phyloP scores from a whole-genome alignment of 2,888 invertebrate species.

The Sinelater perroti region DNA sequence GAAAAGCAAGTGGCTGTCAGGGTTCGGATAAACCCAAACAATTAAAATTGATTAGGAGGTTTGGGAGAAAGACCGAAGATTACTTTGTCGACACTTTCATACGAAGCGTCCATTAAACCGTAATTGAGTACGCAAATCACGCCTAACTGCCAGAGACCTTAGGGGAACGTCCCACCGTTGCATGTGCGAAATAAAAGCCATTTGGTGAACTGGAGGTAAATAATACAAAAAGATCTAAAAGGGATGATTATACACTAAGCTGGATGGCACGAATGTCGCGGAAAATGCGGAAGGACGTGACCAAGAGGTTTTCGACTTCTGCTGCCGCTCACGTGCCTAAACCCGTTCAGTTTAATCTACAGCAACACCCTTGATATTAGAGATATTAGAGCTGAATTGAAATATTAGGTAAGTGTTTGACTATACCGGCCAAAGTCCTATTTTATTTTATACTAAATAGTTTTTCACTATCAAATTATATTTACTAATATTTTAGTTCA shows the following conservation, averaged over 20 bases:
- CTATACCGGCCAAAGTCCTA: slow-evolving; percentile 23
- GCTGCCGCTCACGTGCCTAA: slow-evolving; percentile 24
- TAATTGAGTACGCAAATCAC: slow-evolving; percentile 21
- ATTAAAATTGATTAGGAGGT: slow-evolving; percentile 17
- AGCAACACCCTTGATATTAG: slow-evolving; percentile 33
- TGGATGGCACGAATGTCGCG: slow-evolving; percentile 32
- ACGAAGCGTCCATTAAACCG: slow-evolving; percentile 15
- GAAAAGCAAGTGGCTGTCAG: slow-evolving; percentile 7
- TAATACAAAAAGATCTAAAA: slow-evolving; percentile 29
- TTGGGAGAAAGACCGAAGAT: slow-evolving; percentile 18
- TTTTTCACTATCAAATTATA: too few species aligned
- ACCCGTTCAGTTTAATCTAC: slow-evolving; percentile 34
- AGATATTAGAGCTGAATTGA: slow-evolving; percentile 33
- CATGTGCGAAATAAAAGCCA: slow-evolving; percentile 21
- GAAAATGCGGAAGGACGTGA: slow-evolving; percentile 34
- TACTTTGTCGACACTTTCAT: slow-evolving; percentile 20
- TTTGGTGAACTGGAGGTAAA: slow-evolving; percentile 21
- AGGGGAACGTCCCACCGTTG: slow-evolving; percentile 8
- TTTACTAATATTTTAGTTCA: too few species aligned
- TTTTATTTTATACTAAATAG: too few species aligned
- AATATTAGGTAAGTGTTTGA: slow-evolving; percentile 32
- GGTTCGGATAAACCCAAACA: slow-evolving; percentile 1
- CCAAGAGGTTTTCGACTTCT: slow-evolving; percentile 29
- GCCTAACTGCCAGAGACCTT: slow-evolving; percentile 19
- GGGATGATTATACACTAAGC: slow-evolving; percentile 31